Evolutionary conservation across 2,113 vertebrate species (phyloP), one percentile per base, ranked within the genome.

Genomic region (Psilopogon haemacephalus): DNA sequence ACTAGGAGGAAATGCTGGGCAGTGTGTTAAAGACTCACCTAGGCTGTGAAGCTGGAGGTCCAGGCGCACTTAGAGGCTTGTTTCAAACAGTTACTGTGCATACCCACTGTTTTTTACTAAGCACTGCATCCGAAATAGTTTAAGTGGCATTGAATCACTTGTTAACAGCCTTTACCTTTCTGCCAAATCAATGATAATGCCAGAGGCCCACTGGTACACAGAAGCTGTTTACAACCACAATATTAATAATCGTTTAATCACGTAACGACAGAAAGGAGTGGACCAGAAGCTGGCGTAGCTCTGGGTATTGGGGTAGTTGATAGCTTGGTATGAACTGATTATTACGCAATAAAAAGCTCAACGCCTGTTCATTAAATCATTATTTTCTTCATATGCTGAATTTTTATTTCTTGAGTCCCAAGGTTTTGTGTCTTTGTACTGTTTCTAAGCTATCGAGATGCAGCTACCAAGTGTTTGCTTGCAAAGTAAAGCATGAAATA

Each of bases 211-310:
- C 7, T 56, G 48, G 28, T 26, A 63, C 4, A 69, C 2, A 33
- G 30, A 79, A 80, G 18, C 32, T 69, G 84, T 78, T 95, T 87
- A 69, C 73, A 95, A 74, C 32, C 44, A 16, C 60, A 70, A 15
- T 48, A 95, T 76, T 65, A 93, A n/a, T 84, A 94, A 90, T 10
- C 88, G 68, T 72, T 86, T 81, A 88, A 72, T 86, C 58, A 40
- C 55, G 32, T 52, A 84, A 94, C 86, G 21, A 52, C 3, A 6
- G 84, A 95, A 97, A 89, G 21, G 56, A 90, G 70, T 30, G 44
- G 44, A 62, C 27, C 54, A 73, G 84, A 55, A 33, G 63, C 7
- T 84, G 38, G 37, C 33, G 55, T 35, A 28, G 44, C 76, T n/a
- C 38, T 75, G 27, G 35, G 28, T 85, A 55, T 21, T 52, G 62